phyloP scores from a whole-genome alignment of 2,113 vertebrate genomes.

The Terrapene triunguis region DNA sequence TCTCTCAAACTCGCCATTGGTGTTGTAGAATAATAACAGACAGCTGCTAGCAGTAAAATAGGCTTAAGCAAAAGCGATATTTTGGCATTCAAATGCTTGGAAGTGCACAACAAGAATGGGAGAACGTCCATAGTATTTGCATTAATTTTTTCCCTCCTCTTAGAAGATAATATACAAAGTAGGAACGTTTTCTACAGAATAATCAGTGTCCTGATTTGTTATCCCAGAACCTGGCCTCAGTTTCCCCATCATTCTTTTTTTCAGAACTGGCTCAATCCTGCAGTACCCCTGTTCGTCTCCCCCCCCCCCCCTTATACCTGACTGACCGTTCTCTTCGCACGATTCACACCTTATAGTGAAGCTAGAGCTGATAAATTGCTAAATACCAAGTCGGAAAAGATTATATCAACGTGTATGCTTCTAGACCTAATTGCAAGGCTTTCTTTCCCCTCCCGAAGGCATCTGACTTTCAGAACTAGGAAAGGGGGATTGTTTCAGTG shows the following conservation, averaged over 20 bases:
- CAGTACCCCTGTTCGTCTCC: background rate
- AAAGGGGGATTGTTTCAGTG: background rate
- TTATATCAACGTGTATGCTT: background rate
- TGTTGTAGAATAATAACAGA: slow-evolving; percentile 80
- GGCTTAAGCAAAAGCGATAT: slow-evolving; percentile 78
- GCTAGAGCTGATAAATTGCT: background rate
- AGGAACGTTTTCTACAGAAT: background rate
- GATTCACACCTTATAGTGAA: background rate
- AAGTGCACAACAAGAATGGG: slow-evolving; percentile 65
- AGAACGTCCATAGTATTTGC: slow-evolving; percentile 61
- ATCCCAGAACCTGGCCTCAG: background rate
- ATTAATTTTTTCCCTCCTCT: slow-evolving; percentile 48
- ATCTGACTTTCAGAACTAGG: background rate
- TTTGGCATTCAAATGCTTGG: slow-evolving; percentile 79
- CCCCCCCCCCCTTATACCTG: background rate
- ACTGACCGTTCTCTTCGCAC: background rate
- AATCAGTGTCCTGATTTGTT: background rate
- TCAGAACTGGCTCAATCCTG: background rate
- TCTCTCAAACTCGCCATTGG: slow-evolving; percentile 79
- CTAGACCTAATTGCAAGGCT: background rate
- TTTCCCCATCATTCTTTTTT: background rate
- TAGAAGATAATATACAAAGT: slow-evolving; percentile 34
- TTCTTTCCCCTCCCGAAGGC: background rate
- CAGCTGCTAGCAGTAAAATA: slow-evolving; percentile 84
- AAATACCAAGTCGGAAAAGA: background rate